These are phyloP conservation scores for Steinernema hermaphroditum DNA, from an alignment of 2,888 invertebrate species.

Conservation along the genomic window DNA sequence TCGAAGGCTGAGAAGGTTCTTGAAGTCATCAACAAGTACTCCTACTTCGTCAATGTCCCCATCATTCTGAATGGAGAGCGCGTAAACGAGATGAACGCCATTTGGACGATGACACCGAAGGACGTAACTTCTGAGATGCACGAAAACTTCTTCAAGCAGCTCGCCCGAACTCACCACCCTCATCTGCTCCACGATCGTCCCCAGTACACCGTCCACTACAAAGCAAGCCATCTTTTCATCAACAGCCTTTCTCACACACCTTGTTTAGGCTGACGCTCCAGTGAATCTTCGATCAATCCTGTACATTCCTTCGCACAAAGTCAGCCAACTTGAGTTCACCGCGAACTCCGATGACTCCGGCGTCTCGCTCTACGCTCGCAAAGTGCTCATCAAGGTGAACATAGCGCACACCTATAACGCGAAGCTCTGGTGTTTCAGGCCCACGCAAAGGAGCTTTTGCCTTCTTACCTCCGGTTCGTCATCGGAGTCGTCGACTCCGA, in stretches of 20 bases:
- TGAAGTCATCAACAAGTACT: conserved; percentile 75
- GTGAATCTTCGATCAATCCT: conserved; percentile 85
- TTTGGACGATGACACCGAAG: conserved; percentile 91
- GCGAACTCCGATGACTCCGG: conserved; percentile 78
- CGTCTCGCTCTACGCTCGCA: conserved; percentile 82
- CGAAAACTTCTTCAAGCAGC: conserved; percentile 81
- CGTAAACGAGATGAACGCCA: conserved; percentile 74
- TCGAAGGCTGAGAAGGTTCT: conserved; percentile 83
- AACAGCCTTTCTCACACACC: no score
- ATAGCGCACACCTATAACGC: no score
- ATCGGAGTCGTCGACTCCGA: conserved; percentile 97
- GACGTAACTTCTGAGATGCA: conserved; percentile 83
- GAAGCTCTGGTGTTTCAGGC: no score
- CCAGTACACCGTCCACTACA: conserved; percentile 86
- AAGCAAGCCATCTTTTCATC: conserved; percentile 65
- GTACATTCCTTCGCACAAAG: conserved; percentile 90
- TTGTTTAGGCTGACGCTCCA: conserved; percentile 79
- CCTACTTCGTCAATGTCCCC: conserved; percentile 92
- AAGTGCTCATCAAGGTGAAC: conserved; percentile 81
- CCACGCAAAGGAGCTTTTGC: conserved; percentile 60
- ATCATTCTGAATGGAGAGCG: conserved; percentile 86
- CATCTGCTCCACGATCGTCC: conserved; percentile 71
- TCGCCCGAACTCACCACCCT: conserved; percentile 47
- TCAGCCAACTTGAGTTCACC: conserved; percentile 85
- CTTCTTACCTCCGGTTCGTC: conserved; percentile 86